These are phyloP conservation scores for Adoxophyes honmai DNA, from an alignment of 1,140 invertebrate genomes.

Conservation along the genomic window DNA sequence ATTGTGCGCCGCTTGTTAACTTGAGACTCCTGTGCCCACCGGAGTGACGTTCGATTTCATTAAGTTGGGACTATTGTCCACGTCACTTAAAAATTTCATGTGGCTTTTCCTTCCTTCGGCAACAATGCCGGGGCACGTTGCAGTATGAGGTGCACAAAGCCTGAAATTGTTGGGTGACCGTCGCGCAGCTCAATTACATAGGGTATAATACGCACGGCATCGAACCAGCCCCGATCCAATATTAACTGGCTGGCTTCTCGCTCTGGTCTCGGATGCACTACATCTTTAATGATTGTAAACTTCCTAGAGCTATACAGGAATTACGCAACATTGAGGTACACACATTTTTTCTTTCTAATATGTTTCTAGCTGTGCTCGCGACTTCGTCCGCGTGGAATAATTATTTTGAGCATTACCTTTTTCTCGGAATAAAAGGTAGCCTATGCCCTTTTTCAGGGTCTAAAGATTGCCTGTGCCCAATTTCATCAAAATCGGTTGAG, in stretches of 20 bases:
- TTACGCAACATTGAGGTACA: no score
- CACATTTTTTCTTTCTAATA: no score
- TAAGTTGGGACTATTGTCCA: no score
- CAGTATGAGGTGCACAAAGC: constrained; percentile 5
- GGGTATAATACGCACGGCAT: not conserved
- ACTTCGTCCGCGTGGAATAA: no score
- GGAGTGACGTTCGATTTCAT: not conserved
- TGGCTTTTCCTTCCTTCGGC: constrained; percentile 5
- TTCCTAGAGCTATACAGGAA: not conserved
- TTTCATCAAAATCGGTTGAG: no score
- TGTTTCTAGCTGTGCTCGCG: no score
- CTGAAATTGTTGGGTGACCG: not conserved
- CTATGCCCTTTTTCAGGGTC: no score
- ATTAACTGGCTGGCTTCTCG: constrained; percentile 5
- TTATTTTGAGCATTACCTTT: no score
- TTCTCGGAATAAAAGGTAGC: no score
- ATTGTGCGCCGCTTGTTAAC: no score
- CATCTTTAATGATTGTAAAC: not conserved
- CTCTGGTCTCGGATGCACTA: not conserved
- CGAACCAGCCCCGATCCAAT: not conserved
- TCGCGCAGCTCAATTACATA: not conserved
- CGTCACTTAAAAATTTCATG: constrained; percentile 8
- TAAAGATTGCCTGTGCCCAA: no score
- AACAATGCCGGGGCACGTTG: constrained; percentile 2
- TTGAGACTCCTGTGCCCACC: no score